Percentiles rank a stretch among this genome's conserved stretches.
These are phyloP conservation scores for Bubo scandiacus DNA, from an alignment of 2,113 vertebrate species.

Conservation along the genomic window DNA sequence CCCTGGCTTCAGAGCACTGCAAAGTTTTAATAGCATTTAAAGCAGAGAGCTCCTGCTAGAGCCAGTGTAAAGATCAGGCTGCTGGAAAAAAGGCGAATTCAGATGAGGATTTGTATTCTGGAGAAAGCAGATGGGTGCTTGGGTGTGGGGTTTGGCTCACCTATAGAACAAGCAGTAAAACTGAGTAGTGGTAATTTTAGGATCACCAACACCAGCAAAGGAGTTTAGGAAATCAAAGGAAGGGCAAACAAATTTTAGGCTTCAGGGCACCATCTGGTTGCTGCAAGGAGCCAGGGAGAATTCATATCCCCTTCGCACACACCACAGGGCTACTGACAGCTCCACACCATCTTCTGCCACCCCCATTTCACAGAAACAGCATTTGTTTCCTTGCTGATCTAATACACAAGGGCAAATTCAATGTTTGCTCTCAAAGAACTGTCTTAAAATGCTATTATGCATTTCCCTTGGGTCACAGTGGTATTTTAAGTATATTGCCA, in stretches of 20 bases:
- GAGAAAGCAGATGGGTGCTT: neutral
- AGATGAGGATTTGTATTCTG: neutral
- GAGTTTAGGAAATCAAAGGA: neutral
- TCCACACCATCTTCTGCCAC: neutral
- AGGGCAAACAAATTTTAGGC: neutral
- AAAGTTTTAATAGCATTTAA: neutral
- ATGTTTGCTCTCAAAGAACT: constrained; percentile 10
- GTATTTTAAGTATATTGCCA: neutral
- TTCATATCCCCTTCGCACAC: neutral
- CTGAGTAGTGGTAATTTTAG: neutral
- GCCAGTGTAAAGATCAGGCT: neutral
- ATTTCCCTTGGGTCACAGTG: neutral
- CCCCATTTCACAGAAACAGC: neutral
- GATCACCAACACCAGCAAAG: neutral
- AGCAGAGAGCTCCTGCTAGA: neutral
- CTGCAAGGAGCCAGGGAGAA: neutral
- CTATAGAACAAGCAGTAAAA: neutral
- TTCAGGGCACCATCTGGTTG: constrained; percentile 30
- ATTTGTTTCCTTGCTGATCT: neutral
- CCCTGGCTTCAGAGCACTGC: fast-evolving
- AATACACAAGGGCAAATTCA: neutral
- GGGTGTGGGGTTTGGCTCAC: neutral
- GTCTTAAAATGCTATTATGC: constrained; percentile 5
- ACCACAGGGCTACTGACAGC: neutral
- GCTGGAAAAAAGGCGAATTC: neutral